A percentile compares a stretch with the other conserved stretches of the same genome.
These are phyloP conservation scores for Drosophila melanica DNA, from an alignment of 1,140 invertebrate species.

Conservation along the genomic window DNA sequence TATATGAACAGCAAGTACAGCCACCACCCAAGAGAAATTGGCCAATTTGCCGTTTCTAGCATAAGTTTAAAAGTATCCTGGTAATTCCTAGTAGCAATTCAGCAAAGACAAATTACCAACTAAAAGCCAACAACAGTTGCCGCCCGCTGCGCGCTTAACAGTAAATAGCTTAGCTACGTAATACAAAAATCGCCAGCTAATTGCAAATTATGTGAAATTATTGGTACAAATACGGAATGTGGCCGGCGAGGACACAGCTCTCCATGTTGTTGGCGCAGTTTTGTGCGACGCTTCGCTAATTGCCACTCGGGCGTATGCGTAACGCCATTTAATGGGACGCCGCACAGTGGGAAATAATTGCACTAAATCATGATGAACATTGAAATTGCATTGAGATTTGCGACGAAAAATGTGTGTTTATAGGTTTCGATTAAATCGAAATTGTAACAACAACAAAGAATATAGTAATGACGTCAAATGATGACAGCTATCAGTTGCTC, in stretches of 20 bases:
- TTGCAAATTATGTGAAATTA: constrained; percentile 65
- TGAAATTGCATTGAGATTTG: constrained; percentile 77
- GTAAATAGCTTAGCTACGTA: constrained; percentile 74
- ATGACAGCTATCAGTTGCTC: background rate
- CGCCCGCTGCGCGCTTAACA: constrained; percentile 57
- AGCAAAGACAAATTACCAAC: constrained; percentile 9
- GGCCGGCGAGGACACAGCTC: background rate
- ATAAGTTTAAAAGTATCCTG: constrained; percentile 4
- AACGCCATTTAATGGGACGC: constrained; percentile 30
- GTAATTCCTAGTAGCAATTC: constrained; percentile 21
- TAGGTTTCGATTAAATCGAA: constrained; percentile 18
- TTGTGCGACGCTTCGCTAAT: constrained; percentile 8
- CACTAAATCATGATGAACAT: constrained; percentile 42
- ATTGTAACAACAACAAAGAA: background rate
- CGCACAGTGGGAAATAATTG: constrained; percentile 48
- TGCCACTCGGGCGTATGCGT: constrained; percentile 52
- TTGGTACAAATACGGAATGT: constrained; percentile 15
- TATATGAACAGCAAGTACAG: background rate
- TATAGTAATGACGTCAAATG: constrained; percentile 20
- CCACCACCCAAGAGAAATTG: background rate
- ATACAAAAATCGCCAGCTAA: constrained; percentile 68
- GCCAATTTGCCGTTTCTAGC: background rate
- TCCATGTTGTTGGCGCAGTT: background rate
- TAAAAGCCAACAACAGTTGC: constrained; percentile 39
- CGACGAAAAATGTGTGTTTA: constrained; percentile 35